Evolutionary conservation across 2,888 invertebrate genomes (phyloP), one percentile per base, ranked within the genome.

Genomic region (Pristionchus arcanus): DNA sequence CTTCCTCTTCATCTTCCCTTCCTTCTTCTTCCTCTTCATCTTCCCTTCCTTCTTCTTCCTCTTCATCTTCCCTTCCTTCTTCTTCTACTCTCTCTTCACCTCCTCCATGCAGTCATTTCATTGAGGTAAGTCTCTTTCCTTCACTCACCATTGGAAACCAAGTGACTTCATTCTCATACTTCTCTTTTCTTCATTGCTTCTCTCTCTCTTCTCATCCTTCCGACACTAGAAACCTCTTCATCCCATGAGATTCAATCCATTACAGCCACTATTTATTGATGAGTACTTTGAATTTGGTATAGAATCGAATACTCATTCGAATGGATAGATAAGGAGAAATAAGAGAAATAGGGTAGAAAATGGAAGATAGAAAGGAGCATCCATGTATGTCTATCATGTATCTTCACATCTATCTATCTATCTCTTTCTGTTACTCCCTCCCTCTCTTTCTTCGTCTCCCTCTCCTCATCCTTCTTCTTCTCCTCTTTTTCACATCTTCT

Each of bases 41-140:
- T 13, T 53, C 83, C 2, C n/a, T 13, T 53, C 31, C 55, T 13
- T n/a, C 81, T n/a, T 31, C 28, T 63, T 25, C 37, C 28, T 89
- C 88, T 77, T 21, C 25, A 4, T 19, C 34, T 34, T 34, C 59
- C 13, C 13, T 16, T 2, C 49, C 59, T 2, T 53, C 53, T 34
- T n/a, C 66, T 9, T 63, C 63, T 86, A 25, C 86, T 7, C 63
- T 37, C 19, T n/a, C 84, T 25, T 84, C 84, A 11, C 4, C 11
- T 42, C 42, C 68, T 42, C 90, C 88, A 49, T 93, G 93, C 87
- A 89, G 92, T 68, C 74, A 88, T 34, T 92, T 93, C 87, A 88
- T 92, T 81, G 91, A 91, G 90, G 92, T 92, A 86, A 90, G 91
- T 83, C 28, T 34, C 55, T 68, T 66, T 49, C 86, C 37, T 49